These are phyloP conservation scores for Allophyes oxyacanthae DNA, from an alignment of 2,888 invertebrate species.

Conservation along the genomic window DNA sequence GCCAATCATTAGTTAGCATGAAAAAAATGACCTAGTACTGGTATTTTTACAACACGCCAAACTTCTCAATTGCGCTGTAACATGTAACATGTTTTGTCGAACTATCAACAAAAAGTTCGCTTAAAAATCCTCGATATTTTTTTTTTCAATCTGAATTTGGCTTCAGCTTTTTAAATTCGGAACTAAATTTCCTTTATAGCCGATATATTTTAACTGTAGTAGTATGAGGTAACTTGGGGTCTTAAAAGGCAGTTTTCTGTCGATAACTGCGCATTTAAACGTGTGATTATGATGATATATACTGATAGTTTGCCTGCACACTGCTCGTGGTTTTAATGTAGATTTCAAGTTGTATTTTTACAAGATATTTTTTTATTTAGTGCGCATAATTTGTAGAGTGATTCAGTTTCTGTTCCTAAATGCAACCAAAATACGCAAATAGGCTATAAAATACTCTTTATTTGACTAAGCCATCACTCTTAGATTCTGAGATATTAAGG, in stretches of 20 bases:
- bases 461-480: no score
- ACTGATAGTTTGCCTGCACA: no score
- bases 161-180: conserved; percentile 31
- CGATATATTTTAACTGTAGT: conserved; percentile 15
- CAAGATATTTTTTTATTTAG: no score
- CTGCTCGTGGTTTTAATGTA: neutral
- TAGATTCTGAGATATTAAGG: no score
- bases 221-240: conserved; percentile 7
- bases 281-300: neutral
- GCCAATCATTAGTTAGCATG: conserved; percentile 2
- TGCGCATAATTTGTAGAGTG: no score
- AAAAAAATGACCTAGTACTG: conserved; percentile 6
- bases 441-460: no score
- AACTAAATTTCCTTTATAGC: conserved; percentile 32
- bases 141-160: conserved; percentile 8
- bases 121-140: conserved; percentile 27
- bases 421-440: no score
- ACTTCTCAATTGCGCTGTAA: conserved; percentile 25
- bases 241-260: neutral
- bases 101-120: conserved; percentile 39
- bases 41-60: conserved; percentile 15
- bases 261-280: conserved; percentile 7
- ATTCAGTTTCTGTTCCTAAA: no score
- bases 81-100: conserved; percentile 32
- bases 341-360: no score